A percentile compares a stretch with the other conserved stretches of the same genome.
These are phyloP conservation scores for Colius striatus DNA, from an alignment of 2,113 vertebrate species.

Conservation along the genomic window DNA sequence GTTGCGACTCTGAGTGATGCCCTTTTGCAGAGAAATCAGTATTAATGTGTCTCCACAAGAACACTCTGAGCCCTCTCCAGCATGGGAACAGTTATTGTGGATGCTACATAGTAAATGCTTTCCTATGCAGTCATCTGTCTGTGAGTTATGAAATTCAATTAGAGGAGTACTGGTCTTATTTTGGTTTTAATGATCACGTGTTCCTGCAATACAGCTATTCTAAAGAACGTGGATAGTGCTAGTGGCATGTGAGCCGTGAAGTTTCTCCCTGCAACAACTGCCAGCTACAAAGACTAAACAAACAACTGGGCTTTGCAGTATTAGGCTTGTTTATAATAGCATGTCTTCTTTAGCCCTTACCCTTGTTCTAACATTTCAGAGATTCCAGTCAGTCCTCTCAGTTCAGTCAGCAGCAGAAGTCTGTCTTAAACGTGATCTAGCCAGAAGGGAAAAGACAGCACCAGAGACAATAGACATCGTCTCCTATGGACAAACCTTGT, in stretches of 20 bases:
- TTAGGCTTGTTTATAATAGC: background rate
- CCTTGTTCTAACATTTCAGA: background rate
- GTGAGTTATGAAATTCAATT: background rate
- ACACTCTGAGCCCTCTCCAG: background rate
- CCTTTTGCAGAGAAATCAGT: background rate
- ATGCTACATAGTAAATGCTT: background rate
- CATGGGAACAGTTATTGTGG: background rate
- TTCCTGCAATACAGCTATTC: background rate
- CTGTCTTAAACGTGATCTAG: background rate
- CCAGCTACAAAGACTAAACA: background rate
- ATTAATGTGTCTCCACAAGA: rapidly evolving
- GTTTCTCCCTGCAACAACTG: background rate
- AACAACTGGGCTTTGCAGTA: background rate
- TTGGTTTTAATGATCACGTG: background rate
- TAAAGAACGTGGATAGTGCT: background rate
- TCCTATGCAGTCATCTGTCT: background rate
- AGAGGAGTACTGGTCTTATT: background rate
- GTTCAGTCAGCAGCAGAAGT: background rate
- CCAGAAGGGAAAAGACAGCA: background rate
- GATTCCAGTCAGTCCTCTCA: background rate
- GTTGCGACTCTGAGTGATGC: background rate
- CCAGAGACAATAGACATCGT: background rate
- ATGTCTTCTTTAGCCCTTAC: background rate
- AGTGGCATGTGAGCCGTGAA: background rate
- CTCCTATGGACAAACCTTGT: background rate